phyloP scores from a whole-genome alignment of 2,113 vertebrate species.

The Muscicapa adusta region DNA sequence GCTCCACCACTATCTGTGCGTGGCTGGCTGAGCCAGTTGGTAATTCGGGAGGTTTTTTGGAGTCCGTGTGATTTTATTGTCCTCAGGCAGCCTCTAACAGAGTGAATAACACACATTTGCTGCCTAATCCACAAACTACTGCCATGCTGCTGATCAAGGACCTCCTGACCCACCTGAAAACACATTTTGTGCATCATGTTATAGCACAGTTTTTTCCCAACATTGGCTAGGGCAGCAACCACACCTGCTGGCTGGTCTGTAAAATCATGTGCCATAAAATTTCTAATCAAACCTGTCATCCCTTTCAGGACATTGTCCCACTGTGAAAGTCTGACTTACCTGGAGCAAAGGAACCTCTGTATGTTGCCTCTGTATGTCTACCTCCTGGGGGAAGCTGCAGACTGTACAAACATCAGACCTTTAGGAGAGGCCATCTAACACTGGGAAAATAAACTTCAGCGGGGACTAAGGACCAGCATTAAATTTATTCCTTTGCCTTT shows the following conservation, averaged over 20 bases:
- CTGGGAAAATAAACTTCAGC: background rate
- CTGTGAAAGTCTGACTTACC: background rate
- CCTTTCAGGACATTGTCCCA: background rate
- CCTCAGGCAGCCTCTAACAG: background rate
- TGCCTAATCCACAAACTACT: background rate
- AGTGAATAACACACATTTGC: background rate
- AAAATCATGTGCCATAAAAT: background rate
- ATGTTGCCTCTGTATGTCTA: background rate
- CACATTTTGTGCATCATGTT: background rate
- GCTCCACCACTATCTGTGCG: background rate
- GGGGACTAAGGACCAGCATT: background rate
- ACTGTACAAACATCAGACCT: background rate
- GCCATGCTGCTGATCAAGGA: background rate
- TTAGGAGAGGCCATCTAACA: background rate
- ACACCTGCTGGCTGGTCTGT: background rate
- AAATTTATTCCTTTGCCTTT: background rate
- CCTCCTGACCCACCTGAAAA: background rate
- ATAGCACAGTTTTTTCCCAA: background rate
- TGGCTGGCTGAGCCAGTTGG: background rate
- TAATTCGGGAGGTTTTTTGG: fast-evolving
- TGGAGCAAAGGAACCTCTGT: background rate
- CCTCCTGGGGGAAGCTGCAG: background rate
- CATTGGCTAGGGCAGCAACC: background rate
- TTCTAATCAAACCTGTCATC: background rate
- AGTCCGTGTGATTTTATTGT: background rate